Conservation (phyloP, 2,113 vertebrate genomes). For the Protomyctophum bolini region DNA sequence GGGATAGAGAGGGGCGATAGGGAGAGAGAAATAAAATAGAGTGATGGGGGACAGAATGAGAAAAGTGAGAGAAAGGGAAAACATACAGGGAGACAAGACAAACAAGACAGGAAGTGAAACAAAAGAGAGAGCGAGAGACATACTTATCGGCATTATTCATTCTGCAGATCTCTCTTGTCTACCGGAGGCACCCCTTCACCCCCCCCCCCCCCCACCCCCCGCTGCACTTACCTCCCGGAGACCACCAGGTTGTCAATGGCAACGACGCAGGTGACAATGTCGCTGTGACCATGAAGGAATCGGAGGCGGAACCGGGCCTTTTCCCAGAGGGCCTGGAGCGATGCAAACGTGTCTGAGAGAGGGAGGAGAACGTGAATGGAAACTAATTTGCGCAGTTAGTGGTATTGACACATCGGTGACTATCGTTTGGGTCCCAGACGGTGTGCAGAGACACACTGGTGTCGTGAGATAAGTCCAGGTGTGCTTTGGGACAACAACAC, state of each 20-base stretch:
- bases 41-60: too few relatives aligned
- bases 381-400: conserved; percentile 60
- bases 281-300: conserved; percentile 80
- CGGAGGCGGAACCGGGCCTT: conserved; percentile 78
- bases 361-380: neutral
- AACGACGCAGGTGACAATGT: conserved; percentile 81
- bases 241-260: conserved; percentile 80
- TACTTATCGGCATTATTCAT: conserved; percentile 65
- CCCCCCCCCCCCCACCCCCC: too few relatives aligned
- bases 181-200: neutral
- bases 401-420: conserved; percentile 54
- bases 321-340: conserved; percentile 74
- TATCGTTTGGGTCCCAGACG: neutral
- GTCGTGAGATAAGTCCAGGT: too few relatives aligned
- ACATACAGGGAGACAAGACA: too few relatives aligned
- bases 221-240: conserved; percentile 79
- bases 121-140: neutral
- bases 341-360: conserved; percentile 65
- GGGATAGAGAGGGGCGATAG: too few relatives aligned
- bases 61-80: too few relatives aligned
- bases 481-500: too few relatives aligned
- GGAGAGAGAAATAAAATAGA: too few relatives aligned
- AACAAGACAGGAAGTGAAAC: too few relatives aligned
- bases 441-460: too few relatives aligned
- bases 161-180: conserved; percentile 58